phyloP scores from a whole-genome alignment of 2,797 vertebrate genomes.

The Halcyon badia region DNA sequence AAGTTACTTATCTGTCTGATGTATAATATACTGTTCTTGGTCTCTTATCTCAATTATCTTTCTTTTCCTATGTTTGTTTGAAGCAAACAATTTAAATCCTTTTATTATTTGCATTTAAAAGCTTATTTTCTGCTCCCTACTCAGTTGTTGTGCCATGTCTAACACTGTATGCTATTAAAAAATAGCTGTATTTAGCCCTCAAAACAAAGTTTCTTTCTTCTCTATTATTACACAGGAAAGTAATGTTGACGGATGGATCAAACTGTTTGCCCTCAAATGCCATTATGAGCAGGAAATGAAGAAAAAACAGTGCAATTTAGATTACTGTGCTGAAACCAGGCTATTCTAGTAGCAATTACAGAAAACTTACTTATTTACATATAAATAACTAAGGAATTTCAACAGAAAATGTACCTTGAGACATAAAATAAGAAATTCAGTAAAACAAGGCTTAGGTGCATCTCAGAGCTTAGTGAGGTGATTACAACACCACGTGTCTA shows the following conservation, averaged over 20 bases:
- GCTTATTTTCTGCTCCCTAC: conserved; percentile 47
- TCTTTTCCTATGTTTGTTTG: background rate
- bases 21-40: background rate
- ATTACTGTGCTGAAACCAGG: conserved; percentile 59
- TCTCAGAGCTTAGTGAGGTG: conserved; percentile 29
- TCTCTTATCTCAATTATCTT: background rate
- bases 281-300: conserved; percentile 61
- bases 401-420: conserved; percentile 59
- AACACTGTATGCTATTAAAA: conserved; percentile 16
- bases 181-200: conserved; percentile 62
- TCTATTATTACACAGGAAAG: conserved; percentile 56
- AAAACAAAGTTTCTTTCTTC: conserved; percentile 67
- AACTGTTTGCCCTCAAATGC: conserved; percentile 64
- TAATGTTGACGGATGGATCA: conserved; percentile 68
- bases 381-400: conserved; percentile 79
- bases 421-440: conserved; percentile 61
- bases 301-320: conserved; percentile 50
- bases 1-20: conserved; percentile 14
- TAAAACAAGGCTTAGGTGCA: conserved; percentile 55
- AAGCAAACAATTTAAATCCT: background rate
- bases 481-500: conserved; percentile 48
- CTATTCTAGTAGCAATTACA: conserved; percentile 66
- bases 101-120: conserved; percentile 51
- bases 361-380: conserved; percentile 77
- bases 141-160: conserved; percentile 47